A percentile compares a stretch with the other conserved stretches of the same genome.
phyloP scores from a whole-genome alignment of 64 coral and sea anemone species.

The Dendrophyllia cribrosa region DNA sequence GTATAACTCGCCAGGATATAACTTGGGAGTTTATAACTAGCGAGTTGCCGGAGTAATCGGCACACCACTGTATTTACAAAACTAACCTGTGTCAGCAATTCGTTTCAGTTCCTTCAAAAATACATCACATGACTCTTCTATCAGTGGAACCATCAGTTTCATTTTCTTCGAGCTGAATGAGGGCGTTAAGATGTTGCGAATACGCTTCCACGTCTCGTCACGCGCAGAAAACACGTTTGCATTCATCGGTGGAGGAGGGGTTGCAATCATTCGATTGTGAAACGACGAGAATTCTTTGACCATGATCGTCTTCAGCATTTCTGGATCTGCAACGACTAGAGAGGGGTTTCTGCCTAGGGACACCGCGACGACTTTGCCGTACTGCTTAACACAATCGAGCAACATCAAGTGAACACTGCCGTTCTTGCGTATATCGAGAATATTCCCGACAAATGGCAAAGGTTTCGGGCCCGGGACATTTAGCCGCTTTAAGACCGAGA shows the following conservation, averaged over 20 bases:
- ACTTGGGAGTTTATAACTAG: too few species aligned
- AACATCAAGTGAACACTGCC: constrained; percentile 52
- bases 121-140: constrained; percentile 25
- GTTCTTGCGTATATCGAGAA: constrained; percentile 32
- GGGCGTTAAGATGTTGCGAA: constrained; percentile 47
- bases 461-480: constrained; percentile 59
- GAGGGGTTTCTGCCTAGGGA: constrained; percentile 47
- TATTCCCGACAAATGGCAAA: constrained; percentile 46
- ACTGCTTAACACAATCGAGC: constrained; percentile 10
- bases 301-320: constrained; percentile 66
- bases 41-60: too few species aligned
- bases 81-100: constrained; percentile 18
- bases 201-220: constrained; percentile 62
- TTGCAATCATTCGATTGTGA: constrained; percentile 19
- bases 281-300: constrained; percentile 55
- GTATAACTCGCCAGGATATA: too few species aligned
- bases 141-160: constrained; percentile 40
- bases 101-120: constrained; percentile 8
- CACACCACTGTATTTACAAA: too few species aligned
- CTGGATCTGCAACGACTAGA: constrained; percentile 63
- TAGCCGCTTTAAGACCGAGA: constrained; percentile 1
- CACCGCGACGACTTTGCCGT: constrained; percentile 49
- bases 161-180: constrained; percentile 34
- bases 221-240: constrained; percentile 30
- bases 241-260: neutral